phyloP scores from a whole-genome alignment of 2,113 vertebrate species.

The Gobiocypris rarus region DNA sequence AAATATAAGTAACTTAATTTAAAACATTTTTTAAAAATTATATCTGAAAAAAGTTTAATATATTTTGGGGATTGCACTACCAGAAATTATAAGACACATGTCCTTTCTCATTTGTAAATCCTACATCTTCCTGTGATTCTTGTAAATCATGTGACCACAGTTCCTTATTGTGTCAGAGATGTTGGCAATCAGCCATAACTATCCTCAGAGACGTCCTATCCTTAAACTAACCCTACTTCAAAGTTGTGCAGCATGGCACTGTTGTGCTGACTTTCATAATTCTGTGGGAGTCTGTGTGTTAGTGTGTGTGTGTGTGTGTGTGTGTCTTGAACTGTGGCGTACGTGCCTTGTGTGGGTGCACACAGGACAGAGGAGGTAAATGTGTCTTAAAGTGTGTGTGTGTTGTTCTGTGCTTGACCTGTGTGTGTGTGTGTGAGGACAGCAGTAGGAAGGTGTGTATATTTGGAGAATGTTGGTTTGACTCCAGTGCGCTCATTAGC shows the following conservation, averaged over 20 bases:
- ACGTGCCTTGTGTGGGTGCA: constrained; percentile 80
- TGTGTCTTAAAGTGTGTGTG: constrained; percentile 27
- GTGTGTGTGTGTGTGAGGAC: constrained; percentile 65
- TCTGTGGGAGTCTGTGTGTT: constrained; percentile 41
- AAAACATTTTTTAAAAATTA: not conserved
- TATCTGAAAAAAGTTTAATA: not conserved
- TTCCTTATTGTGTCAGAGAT: constrained; percentile 17
- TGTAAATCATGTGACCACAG: constrained; percentile 11
- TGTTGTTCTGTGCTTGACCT: constrained; percentile 37
- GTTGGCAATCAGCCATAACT: constrained; percentile 24
- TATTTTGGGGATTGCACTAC: not conserved
- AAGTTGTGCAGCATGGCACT: constrained; percentile 26
- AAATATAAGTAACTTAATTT: too few species aligned
- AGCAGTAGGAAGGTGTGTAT: constrained; percentile 81
- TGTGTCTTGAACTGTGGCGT: constrained; percentile 63
- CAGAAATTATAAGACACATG: not conserved
- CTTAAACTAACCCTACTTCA: constrained; percentile 17
- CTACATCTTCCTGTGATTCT: constrained; percentile 14
- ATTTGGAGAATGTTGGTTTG: constrained; percentile 68
- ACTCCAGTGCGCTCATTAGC: constrained; percentile 83
- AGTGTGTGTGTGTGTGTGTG: constrained; percentile 42
- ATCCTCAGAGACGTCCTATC: constrained; percentile 17
- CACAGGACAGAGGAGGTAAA: constrained; percentile 37
- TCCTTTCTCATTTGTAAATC: not conserved
- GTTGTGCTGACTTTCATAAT: constrained; percentile 7